Evolutionary conservation across 2,888 invertebrate species (phyloP), one percentile per base, ranked within the genome.

Genomic region (Brachyptera putata): DNA sequence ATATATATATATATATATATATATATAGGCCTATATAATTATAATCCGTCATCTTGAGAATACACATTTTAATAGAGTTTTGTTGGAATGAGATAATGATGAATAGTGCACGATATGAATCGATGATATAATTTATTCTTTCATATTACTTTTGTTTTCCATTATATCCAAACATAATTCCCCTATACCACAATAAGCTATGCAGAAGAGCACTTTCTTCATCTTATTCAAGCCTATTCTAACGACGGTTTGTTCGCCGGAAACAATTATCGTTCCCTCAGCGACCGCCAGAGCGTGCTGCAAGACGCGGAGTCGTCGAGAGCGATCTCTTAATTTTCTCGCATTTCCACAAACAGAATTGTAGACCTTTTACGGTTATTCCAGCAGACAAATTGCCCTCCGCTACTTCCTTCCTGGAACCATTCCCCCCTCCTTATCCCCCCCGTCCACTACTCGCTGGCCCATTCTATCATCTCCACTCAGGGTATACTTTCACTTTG

Each of bases 321-420:
- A 22, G n/a, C 34, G 16, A 36, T 53, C 34, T 53, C 53, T 22
- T 34, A 16, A 53, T 53, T 53, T 53, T 53, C 53, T 53, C 34
- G 53, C 53, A 53, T 53, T 53, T 53, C 53, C 34, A 34, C 53
- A 53, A 53, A 53, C 34, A 53, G 34, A 36, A 53, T 53, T 53
- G 36, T 36, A 37, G 37, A 53, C 53, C 53, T 53, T 53, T 53
- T 53, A 53, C n/a, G n/a, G 49, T 50, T 26, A 50, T 50, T 25
- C 30, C 26, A 16, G 26, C 49, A 50, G 49, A 50, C 49, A 50
- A 50, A 50, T 50, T 26, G 49, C 49, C 14, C 26, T 26, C 49
- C 49, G 25, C 26, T 30, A 30, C 49, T 50, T 50, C 49, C 49
- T 50, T 50, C 49, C 49, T 26, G 16, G 30, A 50, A 50, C 50